Evolutionary conservation across 1,140 invertebrate species (phyloP).

Genomic region (Melanaphis sacchari): DNA sequence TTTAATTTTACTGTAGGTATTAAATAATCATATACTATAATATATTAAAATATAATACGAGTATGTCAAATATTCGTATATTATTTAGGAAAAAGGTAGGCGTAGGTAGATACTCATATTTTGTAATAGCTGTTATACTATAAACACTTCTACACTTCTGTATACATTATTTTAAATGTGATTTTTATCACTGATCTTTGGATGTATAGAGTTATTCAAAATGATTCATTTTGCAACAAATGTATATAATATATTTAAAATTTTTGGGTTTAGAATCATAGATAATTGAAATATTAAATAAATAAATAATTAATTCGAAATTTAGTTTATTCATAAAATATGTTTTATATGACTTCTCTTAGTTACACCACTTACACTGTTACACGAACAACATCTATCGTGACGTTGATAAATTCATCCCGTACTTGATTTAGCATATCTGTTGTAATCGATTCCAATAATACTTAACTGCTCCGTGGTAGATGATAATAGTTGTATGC

Average conservation of each 20-base stretch:
- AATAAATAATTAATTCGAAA: not conserved
- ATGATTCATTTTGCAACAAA: not conserved
- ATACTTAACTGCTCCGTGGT: not conserved
- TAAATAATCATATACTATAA: not conserved
- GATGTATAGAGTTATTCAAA: not conserved
- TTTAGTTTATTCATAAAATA: not conserved
- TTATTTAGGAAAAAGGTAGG: not conserved
- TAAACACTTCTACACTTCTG: not conserved
- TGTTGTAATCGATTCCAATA: not conserved
- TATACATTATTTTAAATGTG: not conserved
- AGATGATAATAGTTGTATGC: not conserved
- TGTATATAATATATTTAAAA: not conserved
- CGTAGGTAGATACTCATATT: not conserved
- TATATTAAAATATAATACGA: not conserved
- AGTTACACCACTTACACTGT: not conserved
- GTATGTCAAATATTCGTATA: not conserved
- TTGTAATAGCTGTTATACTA: not conserved
- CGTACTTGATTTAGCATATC: not conserved
- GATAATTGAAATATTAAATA: not conserved
- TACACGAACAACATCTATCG: no score
- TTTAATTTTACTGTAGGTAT: not conserved
- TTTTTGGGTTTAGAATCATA: no score
- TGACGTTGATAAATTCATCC: no score
- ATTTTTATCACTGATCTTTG: not conserved
- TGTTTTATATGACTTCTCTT: not conserved